Evolutionary conservation across 2,797 vertebrate species (phyloP), one percentile per base, ranked within the genome.

Genomic region (Megalops cyprinoides): DNA sequence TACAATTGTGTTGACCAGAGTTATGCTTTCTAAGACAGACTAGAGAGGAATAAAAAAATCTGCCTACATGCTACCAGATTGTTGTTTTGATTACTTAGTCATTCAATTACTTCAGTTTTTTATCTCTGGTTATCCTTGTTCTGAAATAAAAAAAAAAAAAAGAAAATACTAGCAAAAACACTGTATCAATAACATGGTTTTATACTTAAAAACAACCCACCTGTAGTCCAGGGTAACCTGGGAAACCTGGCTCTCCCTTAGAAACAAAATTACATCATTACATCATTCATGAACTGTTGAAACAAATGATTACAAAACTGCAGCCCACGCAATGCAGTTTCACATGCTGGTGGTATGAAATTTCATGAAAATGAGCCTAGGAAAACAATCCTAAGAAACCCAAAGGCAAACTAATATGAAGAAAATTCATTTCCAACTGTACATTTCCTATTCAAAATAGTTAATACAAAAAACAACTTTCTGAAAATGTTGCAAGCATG

Each of bases 221-320:
- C 92, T 84, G 82, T 34, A 86, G 31, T 67, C 96, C 96, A 12
- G 95, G 92, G 85, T 92, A 93, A 76, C 97, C 97, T 65, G 92
- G 93, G 81, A 96, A 95, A 84, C 96, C 96, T 78, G 82, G 37
- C 81, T 95, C 91, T 77, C 96, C 96, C 97, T 95, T 92, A 65
- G 83, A 78, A 84, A 76, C 81, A 60, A 28, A 83, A 86, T 81
- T n/a, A n/a, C n/a, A n/a, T n/a, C 48, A 31, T 79, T 2, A 56
- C 67, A 8, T 79, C 4, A 6, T 25, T 42, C 79, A 83, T 81
- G 15, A 51, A 73, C 56, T 44, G 6, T 15, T 75, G 9, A 75
- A 15, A 76, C 48, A 67, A 82, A 51, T 74, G n/a, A 71, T 31
- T 39, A 78, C 23, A 55, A 55, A 55, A 55, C 18, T 4, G 53